Evolutionary conservation across 1,140 invertebrate species (phyloP), one percentile per base, ranked within the genome.

Genomic region (Hyposmocoma kahamanoa): DNA sequence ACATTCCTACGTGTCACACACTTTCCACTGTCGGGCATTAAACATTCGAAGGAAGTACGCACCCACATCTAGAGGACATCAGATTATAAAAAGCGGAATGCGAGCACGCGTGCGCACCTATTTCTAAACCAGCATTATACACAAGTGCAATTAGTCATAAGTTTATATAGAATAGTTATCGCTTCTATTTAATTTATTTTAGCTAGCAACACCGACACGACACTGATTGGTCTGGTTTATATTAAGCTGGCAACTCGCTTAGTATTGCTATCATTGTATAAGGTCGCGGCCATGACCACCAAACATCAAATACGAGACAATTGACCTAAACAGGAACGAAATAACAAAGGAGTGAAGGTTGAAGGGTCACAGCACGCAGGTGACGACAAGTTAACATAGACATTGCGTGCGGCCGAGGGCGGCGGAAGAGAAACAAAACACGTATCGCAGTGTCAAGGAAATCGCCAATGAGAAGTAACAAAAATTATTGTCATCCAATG

Each of bases 401-500:
- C n/a, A n/a, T n/a, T n/a, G n/a, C n/a, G n/a, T n/a, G n/a, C n/a
- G n/a, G n/a, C n/a, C n/a, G n/a, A n/a, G n/a, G n/a, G n/a, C 24
- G 24, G 24, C 24, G 24, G 5, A 11, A 6, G 24, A 6, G 55
- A 49, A 47, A 43, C 32, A 53, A 46, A 54, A 43, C 19, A 47
- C 42, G 54, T 45, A 8, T 41, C 19, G 22, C 44, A 56, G 39
- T 46, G 51, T 36, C 38, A 60, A 78, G 68, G 46, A 26, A 68
- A 65, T 49, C 53, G 60, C 52, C 56, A 51, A 44, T 56, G 59
- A 61, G 53, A 61, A 67, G 47, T 81, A 82, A 81, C 77, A 76
- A 76, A 75, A 84, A 81, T 84, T 84, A 84, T 84, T 84, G 81
- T 84, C 81, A 79, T 84, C 76, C 77, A 76, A 84, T 84, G 76